Base-by-base conservation (phyloP, 2,113 vertebrate species). In the Climacteris rufus region DNA sequence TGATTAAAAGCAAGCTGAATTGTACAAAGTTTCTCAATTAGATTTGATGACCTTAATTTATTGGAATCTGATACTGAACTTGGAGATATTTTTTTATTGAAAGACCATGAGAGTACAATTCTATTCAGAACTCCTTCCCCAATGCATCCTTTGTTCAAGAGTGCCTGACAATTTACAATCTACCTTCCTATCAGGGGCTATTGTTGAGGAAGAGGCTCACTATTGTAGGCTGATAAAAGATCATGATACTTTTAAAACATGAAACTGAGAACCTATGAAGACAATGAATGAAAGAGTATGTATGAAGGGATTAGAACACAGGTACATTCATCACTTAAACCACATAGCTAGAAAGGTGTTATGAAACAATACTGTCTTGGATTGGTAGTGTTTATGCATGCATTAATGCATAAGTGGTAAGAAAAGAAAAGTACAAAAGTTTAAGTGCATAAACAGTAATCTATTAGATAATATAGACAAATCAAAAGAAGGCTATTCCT, bases 11-110 rank as follows among this genome's bases (percentile, higher is more conserved):
- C 90, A 96, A 94, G 61, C 50, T 93, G 87, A 94, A 95, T 31
- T 96, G 70, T 83, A 74, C n/a, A 50, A 96, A 95, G 75, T 93
- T 92, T 85, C 83, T 90, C 63, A 69, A 64, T 78, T 94, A 91
- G 76, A 91, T 95, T 89, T 93, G 72, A 93, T 85, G 64, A 91
- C 79, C 56, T 75, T 85, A 87, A 92, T 93, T 89, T 79, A 76
- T 61, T 92, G 78, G 37, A 95, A 92, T 84, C 96, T 87, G 87
- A 95, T 42, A n/a, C 28, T 65, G 72, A 95, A 90, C 33, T 70
- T 90, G 10, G 27, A 92, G 84, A 89, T 50, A n/a, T 57, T 87
- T 76, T 94, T 87, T 88, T 91, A 96, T 69, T 95, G 89, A 95
- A 93, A 95, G 90, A 93, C 75, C 72, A 84, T 49, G 59, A 93